Conservation (phyloP, 2,797 vertebrate species). For the Melanotaenia nigrans region DNA sequence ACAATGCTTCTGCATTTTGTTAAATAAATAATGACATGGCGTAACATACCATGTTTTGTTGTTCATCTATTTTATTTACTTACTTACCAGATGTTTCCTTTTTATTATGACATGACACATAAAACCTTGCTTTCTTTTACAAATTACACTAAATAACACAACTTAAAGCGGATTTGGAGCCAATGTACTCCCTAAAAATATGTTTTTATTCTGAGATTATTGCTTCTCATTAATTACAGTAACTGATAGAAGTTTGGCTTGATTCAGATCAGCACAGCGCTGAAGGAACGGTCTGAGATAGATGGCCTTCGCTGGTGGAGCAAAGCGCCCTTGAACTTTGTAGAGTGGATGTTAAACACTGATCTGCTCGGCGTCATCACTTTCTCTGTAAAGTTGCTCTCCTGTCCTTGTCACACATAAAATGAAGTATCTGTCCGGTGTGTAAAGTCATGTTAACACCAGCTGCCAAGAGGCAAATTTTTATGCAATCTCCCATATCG, state of each 20-base stretch:
- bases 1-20: too few species aligned
- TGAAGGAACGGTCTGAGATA: conserved; percentile 14
- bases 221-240: conserved; percentile 3
- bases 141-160: too few species aligned
- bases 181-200: too few species aligned
- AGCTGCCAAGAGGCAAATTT: conserved; percentile 39
- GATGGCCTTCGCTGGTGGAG: conserved; percentile 22
- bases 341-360: conserved; percentile 44
- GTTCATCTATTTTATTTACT: too few species aligned
- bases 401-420: conserved; percentile 49
- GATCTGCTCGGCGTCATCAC: conserved; percentile 48
- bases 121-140: neutral
- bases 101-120: neutral
- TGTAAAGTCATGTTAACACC: conserved; percentile 14
- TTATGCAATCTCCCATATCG: conserved; percentile 17
- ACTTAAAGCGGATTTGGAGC: conserved; percentile 3
- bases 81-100: neutral
- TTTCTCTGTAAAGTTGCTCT: conserved; percentile 37
- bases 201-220: conserved; percentile 25
- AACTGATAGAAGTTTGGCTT: neutral
- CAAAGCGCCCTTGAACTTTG: conserved; percentile 35
- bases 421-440: too few species aligned
- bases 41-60: too few species aligned
- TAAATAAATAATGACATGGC: too few species aligned
- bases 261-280: conserved; percentile 5